Percentiles rank a stretch among this genome's conserved stretches.
Conservation (phyloP, 2,888 invertebrate species). For the Xylota segnis region DNA sequence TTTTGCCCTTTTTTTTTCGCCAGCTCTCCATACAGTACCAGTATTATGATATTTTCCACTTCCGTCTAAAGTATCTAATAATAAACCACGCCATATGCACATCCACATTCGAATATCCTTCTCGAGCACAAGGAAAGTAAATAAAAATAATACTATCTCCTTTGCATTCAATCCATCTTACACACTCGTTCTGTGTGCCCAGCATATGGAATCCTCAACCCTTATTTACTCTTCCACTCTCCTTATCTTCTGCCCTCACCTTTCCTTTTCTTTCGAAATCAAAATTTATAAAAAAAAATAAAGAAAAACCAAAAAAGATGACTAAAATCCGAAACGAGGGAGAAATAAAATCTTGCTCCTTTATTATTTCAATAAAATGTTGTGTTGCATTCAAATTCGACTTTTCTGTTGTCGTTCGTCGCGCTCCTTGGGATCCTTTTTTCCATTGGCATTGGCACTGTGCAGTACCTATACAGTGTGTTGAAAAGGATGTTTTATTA, state of each 20-base stretch:
- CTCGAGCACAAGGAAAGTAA: slow-evolving; percentile 47
- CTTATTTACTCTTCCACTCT: slow-evolving; percentile 46
- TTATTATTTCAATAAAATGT: slow-evolving; percentile 65
- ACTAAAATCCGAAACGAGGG: slow-evolving; percentile 45
- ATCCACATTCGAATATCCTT: slow-evolving; percentile 25
- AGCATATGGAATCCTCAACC: slow-evolving; percentile 47
- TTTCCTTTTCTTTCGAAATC: slow-evolving; percentile 37
- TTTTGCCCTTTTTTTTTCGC: neutral
- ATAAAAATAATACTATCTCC: slow-evolving; percentile 52
- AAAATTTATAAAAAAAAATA: slow-evolving; percentile 37
- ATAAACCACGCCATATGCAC: slow-evolving; percentile 57
- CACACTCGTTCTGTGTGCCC: neutral
- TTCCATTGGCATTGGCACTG: neutral
- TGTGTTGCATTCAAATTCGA: slow-evolving; percentile 64
- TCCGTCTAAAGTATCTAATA: slow-evolving; percentile 52
- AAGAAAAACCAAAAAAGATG: slow-evolving; percentile 7
- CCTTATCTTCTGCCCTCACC: slow-evolving; percentile 51
- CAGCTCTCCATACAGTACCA: neutral
- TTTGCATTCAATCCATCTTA: slow-evolving; percentile 57
- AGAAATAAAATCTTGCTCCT: slow-evolving; percentile 59
- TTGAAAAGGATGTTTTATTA: slow-evolving; percentile 64
- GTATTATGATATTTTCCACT: slow-evolving; percentile 44
- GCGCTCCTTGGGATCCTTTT: neutral
- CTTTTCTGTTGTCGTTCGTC: slow-evolving; percentile 19
- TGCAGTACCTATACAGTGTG: slow-evolving; percentile 31